Evolutionary conservation across 64 coral and sea anemone species (phyloP).

Genomic region (Porites lutea): DNA sequence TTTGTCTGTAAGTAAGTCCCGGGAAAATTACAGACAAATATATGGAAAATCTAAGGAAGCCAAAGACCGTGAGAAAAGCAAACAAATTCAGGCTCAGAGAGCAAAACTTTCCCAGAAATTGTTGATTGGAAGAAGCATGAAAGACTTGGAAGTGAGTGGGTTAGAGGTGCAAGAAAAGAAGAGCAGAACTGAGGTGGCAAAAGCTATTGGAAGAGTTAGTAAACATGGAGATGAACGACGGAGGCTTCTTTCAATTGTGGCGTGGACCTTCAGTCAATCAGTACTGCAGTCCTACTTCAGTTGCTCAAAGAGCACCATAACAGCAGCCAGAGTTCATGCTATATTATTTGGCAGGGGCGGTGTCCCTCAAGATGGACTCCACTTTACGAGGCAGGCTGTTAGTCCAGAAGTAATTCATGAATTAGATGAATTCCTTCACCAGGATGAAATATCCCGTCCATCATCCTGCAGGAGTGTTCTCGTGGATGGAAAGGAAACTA

Average conservation of each 20-base stretch:
- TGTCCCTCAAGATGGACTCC: constrained; percentile 2
- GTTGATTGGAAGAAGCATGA: not conserved
- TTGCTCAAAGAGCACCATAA: constrained; percentile 55
- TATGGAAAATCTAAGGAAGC: too few relatives aligned
- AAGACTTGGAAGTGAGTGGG: constrained; percentile 1
- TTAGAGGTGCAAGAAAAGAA: not conserved
- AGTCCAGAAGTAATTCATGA: constrained; percentile 34
- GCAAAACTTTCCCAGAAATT: not conserved
- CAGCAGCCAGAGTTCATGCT: constrained; percentile 41
- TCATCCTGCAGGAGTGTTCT: constrained; percentile 74
- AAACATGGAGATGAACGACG: not conserved
- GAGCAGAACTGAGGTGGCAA: not conserved
- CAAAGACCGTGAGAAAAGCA: not conserved
- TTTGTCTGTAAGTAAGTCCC: too few relatives aligned
- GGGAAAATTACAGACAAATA: too few relatives aligned
- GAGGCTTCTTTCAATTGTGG: constrained; percentile 35
- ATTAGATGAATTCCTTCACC: constrained; percentile 16
- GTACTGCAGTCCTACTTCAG: not conserved
- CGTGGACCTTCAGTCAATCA: not conserved
- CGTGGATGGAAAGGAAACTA: constrained; percentile 30
- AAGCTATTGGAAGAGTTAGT: not conserved
- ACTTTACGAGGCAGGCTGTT: constrained; percentile 38
- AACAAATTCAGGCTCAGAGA: not conserved
- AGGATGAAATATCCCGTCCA: constrained; percentile 42
- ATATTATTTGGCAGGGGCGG: constrained; percentile 63